A percentile compares a stretch with the other conserved stretches of the same genome.
These are phyloP conservation scores for Sander vitreus DNA, from an alignment of 2,113 vertebrate genomes.

Conservation along the genomic window DNA sequence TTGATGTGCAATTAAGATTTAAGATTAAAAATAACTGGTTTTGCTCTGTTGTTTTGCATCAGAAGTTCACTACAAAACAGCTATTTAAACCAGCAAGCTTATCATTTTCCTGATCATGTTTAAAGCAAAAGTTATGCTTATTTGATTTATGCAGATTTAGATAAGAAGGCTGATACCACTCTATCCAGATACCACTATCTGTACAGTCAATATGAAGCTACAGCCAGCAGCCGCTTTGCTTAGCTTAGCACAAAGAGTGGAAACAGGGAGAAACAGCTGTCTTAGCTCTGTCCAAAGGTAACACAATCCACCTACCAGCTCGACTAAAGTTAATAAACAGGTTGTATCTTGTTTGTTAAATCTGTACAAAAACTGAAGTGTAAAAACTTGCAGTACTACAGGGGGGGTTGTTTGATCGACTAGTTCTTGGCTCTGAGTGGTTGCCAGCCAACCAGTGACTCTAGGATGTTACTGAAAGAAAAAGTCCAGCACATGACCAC, in stretches of 20 bases:
- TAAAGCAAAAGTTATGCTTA: no score
- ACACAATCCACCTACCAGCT: not conserved
- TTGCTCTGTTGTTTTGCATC: not conserved
- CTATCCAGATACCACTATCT: not conserved
- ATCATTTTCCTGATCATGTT: not conserved
- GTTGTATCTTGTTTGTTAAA: no score
- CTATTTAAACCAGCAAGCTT: not conserved
- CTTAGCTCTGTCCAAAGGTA: not conserved
- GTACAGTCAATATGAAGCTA: not conserved
- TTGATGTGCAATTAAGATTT: slow-evolving; percentile 4
- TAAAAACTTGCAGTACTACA: no score
- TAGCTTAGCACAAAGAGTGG: not conserved
- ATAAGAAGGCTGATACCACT: not conserved
- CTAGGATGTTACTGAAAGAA: slow-evolving; percentile 7
- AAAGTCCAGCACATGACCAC: not conserved
- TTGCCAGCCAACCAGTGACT: slow-evolving; percentile 18
- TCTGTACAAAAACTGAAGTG: no score
- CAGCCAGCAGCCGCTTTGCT: not conserved
- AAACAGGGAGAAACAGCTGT: not conserved
- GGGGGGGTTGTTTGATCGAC: not conserved
- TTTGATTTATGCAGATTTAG: not conserved
- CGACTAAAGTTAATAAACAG: not conserved
- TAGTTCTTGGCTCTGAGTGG: not conserved
- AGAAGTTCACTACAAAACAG: not conserved
- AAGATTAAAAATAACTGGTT: slow-evolving; percentile 5